Base-by-base conservation (phyloP, 1,140 invertebrate species). In the Ctenoplectra terminalis region DNA sequence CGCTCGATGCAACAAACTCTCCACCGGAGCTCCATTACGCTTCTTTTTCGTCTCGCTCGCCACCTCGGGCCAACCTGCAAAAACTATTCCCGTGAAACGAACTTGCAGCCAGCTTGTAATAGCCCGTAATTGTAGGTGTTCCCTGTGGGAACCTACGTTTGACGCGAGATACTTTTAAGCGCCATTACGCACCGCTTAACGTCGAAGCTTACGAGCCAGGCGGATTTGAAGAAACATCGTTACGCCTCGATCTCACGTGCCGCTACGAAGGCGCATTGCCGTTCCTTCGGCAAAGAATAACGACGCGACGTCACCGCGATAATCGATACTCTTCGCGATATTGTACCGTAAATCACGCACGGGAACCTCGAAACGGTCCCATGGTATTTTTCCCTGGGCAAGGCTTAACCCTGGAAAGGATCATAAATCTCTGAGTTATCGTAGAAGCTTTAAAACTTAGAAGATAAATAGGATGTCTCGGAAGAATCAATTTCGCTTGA, bases 301-400 rank as follows among this genome's bases (percentile, higher is more conserved):
- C 67, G 67, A n/a, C 56, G 74, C 46, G 63, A 26, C 63, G 60
- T 69, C 75, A 70, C 29, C 34, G 37, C 8, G 56, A 71, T 73
- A 73, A 80, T 73, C 70, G 70, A 72, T 80, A 61, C 77, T 63
- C 56, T 58, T 31, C 58, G 77, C 48, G 67, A 80, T 66, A 66
- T 63, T 43, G 43, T 9, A 13, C 40, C 76, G 56, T 79, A 79
- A 79, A 79, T 79, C 77, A 61, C 17, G 23, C 34, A 15, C 29
- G 13, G 43, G 20, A n/a, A 20, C 75, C 9, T 34, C 40, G 75
- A 48, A 58, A 70, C 52, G 26, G 37, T 17, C 34, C 40, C 15
- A 46, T 5, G n/a, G 31, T 7, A 60, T 37, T 78, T 78, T 71
- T 71, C 26, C 5, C 6, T 3, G n/a, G 8, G 8, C 11, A 34